Evolutionary conservation across 2,113 vertebrate species (phyloP).

Genomic region (Centropus bengalensis): DNA sequence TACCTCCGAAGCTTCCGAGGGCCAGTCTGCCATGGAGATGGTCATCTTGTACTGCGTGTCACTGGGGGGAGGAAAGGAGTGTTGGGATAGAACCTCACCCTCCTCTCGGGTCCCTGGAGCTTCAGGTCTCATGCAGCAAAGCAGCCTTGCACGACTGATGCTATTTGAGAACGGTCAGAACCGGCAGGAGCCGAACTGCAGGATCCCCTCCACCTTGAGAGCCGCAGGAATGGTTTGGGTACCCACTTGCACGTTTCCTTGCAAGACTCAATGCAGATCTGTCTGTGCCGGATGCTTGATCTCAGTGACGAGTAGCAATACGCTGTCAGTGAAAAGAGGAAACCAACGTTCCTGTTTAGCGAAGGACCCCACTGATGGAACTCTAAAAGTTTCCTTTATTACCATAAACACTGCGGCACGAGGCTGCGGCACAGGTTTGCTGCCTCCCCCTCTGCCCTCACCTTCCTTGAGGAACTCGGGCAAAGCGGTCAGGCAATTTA

Average conservation of each 20-base stretch:
- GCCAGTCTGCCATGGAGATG: constrained; percentile 87
- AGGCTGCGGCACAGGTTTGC: neutral
- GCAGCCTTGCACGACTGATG: neutral
- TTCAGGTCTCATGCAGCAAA: neutral
- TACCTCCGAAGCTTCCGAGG: constrained; percentile 81
- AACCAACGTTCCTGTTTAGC: neutral
- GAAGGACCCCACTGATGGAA: neutral
- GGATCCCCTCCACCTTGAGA: neutral
- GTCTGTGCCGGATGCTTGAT: constrained; percentile 58
- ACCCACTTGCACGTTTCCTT: constrained; percentile 85
- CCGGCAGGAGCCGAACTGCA: neutral
- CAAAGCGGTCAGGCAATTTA: neutral
- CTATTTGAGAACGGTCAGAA: neutral
- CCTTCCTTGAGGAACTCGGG: neutral
- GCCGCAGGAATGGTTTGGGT: rapidly evolving
- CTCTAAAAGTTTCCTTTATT: neutral
- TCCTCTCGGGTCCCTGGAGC: neutral
- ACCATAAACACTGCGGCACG: neutral
- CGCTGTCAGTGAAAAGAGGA: constrained; percentile 45
- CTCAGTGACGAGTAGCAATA: constrained; percentile 75
- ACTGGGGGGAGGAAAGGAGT: constrained; percentile 56
- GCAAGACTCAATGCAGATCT: constrained; percentile 77
- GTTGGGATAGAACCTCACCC: rapidly evolving
- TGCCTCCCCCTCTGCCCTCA: neutral
- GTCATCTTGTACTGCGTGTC: constrained; percentile 85